Base-by-base conservation (phyloP, 1,140 invertebrate species). In the Daktulosphaira vitifoliae region DNA sequence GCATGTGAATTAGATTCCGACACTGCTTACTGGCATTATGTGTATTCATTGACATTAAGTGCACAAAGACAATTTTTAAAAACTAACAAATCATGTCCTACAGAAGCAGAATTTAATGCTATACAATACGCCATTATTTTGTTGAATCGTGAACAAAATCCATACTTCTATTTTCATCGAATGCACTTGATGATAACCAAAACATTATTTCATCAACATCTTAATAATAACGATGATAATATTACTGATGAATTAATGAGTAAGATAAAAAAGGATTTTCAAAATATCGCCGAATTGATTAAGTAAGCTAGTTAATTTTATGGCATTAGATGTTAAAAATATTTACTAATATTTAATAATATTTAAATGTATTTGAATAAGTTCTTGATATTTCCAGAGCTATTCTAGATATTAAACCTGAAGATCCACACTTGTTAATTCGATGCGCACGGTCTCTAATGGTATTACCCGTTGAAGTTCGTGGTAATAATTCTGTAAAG, bases 121-220 rank as follows among this genome's bases (percentile, higher is more conserved):
- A 44, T 56, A 44, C 53, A 56, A n/a, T 38, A 26, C 11, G 53
- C 53, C 8, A 5, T 56, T 26, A 18, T 56, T n/a, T 26, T 56
- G 22, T 26, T 56, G 22, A 7, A n/a, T 11, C 39, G 16, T 9
- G 22, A 44, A 26, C 53, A 13, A 44, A 56, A 56, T 56, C 53
- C 53, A 13, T 44, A 56, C 42, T 56, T 56, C 16, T 16, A 56
- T 8, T 56, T 44, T 9, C 53, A 56, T n/a, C 39, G 53, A 44
- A 56, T 56, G 53, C 1, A 18, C 18, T 18, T 56, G 9, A 26
- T 56, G 38, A 9, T 1, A 1, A 56, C 38, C 3, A 42, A 56
- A 56, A 44, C 42, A 42, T 37, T 54, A 4, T 54, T 38, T 54
- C n/a, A 56, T 44, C 25, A 26, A 13, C 3, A 39, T 39, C 2